Evolutionary conservation across 2,797 vertebrate genomes (phyloP).

Genomic region (Limosa lapponica): DNA sequence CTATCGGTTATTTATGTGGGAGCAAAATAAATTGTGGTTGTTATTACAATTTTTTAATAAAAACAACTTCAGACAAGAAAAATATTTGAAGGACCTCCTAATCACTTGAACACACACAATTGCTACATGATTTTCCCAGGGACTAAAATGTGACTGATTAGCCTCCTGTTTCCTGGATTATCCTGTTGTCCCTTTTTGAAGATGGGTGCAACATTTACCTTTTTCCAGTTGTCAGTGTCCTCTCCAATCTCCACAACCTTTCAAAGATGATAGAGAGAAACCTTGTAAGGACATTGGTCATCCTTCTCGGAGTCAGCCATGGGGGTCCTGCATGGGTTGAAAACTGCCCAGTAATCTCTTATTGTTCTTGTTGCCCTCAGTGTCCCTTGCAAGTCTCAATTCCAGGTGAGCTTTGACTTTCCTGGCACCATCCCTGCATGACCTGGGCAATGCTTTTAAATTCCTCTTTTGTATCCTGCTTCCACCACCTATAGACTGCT

Average conservation of each 20-base stretch:
- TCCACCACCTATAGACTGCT: accelerated
- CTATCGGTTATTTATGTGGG: background rate
- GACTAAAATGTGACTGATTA: background rate
- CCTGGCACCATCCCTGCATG: background rate
- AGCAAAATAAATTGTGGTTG: background rate
- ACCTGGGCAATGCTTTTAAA: background rate
- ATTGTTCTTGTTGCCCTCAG: background rate
- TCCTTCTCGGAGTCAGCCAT: background rate
- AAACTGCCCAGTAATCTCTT: background rate
- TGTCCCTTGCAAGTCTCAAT: background rate
- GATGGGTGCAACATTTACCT: background rate
- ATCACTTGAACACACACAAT: accelerated
- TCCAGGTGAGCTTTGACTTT: background rate
- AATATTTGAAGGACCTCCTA: background rate
- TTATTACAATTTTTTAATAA: background rate
- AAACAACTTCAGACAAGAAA: background rate
- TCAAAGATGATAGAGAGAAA: background rate
- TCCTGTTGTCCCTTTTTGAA: background rate
- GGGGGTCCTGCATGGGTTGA: accelerated
- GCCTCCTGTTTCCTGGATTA: background rate
- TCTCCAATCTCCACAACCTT: background rate
- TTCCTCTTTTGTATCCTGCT: background rate
- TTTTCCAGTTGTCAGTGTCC: background rate
- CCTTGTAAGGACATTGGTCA: background rate
- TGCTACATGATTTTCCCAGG: accelerated